phyloP scores from a whole-genome alignment of 2,888 invertebrate species.

The Sylvicola cinctus region DNA sequence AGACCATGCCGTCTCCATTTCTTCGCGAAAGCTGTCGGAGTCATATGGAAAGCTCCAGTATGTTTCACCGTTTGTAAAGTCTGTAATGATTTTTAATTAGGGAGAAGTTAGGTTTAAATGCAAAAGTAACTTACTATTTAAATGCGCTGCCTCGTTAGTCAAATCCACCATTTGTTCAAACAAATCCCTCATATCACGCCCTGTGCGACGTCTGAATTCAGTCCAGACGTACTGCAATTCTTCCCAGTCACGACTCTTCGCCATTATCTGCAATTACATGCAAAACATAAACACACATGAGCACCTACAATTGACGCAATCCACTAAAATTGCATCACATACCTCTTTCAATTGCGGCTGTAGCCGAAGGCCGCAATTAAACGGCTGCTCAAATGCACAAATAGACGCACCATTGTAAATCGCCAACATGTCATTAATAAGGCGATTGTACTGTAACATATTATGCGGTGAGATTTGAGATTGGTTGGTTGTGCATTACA shows the following conservation, averaged over 20 bases:
- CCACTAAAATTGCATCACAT: not conserved
- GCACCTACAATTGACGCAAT: slow-evolving; percentile 1
- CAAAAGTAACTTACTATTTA: slow-evolving; percentile 46
- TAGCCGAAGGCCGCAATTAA: slow-evolving; percentile 57
- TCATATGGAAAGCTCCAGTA: slow-evolving; percentile 83
- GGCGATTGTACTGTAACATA: slow-evolving; percentile 53
- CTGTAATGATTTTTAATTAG: no score
- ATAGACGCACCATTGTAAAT: slow-evolving; percentile 71
- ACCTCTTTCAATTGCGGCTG: slow-evolving; percentile 50
- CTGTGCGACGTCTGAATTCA: slow-evolving; percentile 75
- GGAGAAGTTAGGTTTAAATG: not conserved
- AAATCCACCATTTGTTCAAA: slow-evolving; percentile 61
- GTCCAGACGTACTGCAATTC: slow-evolving; percentile 76
- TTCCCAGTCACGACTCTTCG: slow-evolving; percentile 65
- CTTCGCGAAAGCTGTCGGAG: slow-evolving; percentile 48
- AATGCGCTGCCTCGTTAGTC: slow-evolving; percentile 57
- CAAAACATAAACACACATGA: slow-evolving; percentile 10
- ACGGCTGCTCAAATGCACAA: slow-evolving; percentile 67
- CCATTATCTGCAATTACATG: slow-evolving; percentile 39
- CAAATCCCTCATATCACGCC: slow-evolving; percentile 52
- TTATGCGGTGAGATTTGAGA: slow-evolving; percentile 1
- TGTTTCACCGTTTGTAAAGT: slow-evolving; percentile 69
- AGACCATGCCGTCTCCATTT: slow-evolving; percentile 66
- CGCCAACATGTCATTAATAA: slow-evolving; percentile 74
- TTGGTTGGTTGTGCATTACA: no score